Percentiles rank a stretch among this genome's conserved stretches.
These are phyloP conservation scores for Eilema sororculum DNA, from an alignment of 2,888 invertebrate species.

Conservation along the genomic window DNA sequence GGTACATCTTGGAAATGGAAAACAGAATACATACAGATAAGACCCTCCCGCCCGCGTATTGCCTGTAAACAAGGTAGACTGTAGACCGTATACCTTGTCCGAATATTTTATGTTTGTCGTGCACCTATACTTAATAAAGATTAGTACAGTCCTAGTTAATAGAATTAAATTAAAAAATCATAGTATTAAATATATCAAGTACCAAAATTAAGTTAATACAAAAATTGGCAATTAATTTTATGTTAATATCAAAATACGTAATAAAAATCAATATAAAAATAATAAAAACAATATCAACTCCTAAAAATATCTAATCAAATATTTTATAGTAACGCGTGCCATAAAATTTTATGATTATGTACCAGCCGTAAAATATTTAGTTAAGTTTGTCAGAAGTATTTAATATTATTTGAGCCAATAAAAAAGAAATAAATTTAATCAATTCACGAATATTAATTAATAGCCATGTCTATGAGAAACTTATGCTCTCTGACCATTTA, in stretches of 20 bases:
- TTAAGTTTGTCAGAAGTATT: neutral
- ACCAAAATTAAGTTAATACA: neutral
- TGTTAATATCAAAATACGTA: neutral
- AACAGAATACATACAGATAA: too few species aligned
- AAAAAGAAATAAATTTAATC: slow-evolving; percentile 2
- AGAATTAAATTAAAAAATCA: neutral
- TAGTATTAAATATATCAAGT: neutral
- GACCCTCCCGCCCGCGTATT: too few species aligned
- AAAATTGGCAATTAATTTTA: neutral
- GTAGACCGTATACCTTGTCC: too few species aligned
- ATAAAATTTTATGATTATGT: slow-evolving; percentile 8
- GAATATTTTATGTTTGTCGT: too few species aligned
- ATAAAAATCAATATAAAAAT: neutral
- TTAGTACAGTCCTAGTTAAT: too few species aligned
- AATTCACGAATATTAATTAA: slow-evolving; percentile 2
- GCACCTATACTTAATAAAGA: too few species aligned
- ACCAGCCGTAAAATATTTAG: slow-evolving; percentile 7
- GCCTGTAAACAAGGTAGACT: too few species aligned
- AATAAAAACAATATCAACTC: neutral
- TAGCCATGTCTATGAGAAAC: neutral
- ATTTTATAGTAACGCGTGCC: slow-evolving; percentile 3
- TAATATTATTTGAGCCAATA: slow-evolving; percentile 1
- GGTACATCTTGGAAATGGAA: too few species aligned
- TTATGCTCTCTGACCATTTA: neutral
- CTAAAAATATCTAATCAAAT: slow-evolving; percentile 3